Evolutionary conservation across 1,140 invertebrate species (phyloP).

Genomic region (Papilio aristodemus): DNA sequence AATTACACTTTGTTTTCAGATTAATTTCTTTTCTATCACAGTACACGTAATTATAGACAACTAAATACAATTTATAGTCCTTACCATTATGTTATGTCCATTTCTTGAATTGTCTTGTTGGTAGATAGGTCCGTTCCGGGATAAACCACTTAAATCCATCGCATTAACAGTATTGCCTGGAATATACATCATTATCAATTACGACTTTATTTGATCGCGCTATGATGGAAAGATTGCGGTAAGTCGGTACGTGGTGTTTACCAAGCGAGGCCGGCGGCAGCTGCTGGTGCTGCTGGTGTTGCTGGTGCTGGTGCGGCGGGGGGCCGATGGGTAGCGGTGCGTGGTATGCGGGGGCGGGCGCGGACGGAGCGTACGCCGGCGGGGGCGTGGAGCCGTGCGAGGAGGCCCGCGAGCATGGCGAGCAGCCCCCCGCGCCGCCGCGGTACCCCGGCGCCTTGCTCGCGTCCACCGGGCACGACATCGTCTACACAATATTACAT

Average conservation of each 20-base stretch:
- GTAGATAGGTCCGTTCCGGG: constrained; percentile 75
- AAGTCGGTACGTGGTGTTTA: background rate
- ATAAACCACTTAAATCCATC: constrained; percentile 73
- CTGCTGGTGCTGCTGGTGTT: constrained; percentile 35
- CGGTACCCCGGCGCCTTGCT: constrained; percentile 91
- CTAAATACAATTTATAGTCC: constrained; percentile 3
- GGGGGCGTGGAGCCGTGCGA: constrained; percentile 71
- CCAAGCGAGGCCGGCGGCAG: constrained; percentile 41
- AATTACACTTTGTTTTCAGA: too few species aligned
- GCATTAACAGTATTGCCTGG: constrained; percentile 67
- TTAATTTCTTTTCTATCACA: too few species aligned
- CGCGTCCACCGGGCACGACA: constrained; percentile 82
- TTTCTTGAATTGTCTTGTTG: constrained; percentile 71
- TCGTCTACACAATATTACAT: background rate
- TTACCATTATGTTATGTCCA: constrained; percentile 77
- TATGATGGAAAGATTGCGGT: too few species aligned
- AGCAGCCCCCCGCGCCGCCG: constrained; percentile 72
- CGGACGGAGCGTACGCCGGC: constrained; percentile 49
- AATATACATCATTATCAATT: constrained; percentile 33
- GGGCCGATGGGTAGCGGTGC: constrained; percentile 43
- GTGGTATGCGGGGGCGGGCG: constrained; percentile 44
- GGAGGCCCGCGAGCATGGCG: constrained; percentile 65
- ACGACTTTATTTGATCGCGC: too few species aligned
- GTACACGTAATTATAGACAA: too few species aligned
- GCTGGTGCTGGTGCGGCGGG: constrained; percentile 32